These are phyloP conservation scores for Euglossa dilemma DNA, from an alignment of 1,140 invertebrate genomes.

Conservation along the genomic window DNA sequence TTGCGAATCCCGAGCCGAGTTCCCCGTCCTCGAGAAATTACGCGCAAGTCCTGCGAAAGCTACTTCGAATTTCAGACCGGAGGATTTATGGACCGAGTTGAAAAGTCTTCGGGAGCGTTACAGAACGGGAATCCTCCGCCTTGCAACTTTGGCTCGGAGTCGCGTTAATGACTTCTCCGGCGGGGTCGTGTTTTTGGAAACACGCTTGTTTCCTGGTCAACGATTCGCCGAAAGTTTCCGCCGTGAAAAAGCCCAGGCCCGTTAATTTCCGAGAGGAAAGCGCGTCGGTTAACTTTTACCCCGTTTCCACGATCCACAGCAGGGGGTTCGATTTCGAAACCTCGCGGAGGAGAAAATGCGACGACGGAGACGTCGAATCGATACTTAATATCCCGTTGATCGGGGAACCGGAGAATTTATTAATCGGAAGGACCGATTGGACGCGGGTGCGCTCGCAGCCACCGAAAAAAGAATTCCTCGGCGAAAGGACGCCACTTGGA, in stretches of 20 bases:
- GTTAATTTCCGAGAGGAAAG: constrained; percentile 34
- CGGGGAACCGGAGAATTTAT: constrained; percentile 11
- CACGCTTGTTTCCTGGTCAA: constrained; percentile 4
- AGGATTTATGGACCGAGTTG: constrained; percentile 41
- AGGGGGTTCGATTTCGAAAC: background rate
- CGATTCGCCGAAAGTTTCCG: constrained; percentile 26
- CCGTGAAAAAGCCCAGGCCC: background rate
- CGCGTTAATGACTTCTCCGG: constrained; percentile 39
- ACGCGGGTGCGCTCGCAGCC: background rate
- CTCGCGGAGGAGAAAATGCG: background rate
- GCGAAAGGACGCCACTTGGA: background rate
- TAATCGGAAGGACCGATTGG: constrained; percentile 10
- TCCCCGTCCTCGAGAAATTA: constrained; percentile 1
- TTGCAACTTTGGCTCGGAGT: constrained; percentile 11
- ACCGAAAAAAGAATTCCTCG: background rate
- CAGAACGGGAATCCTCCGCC: background rate
- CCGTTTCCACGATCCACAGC: background rate
- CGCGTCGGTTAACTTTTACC: background rate
- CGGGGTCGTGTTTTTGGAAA: constrained; percentile 33
- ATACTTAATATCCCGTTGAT: constrained; percentile 8
- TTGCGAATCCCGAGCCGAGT: background rate
- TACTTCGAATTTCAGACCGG: background rate
- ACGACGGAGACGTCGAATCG: background rate
- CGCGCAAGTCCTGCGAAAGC: background rate
- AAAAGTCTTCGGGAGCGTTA: constrained; percentile 21